phyloP scores from a whole-genome alignment of 1,140 invertebrate species.

The Aphaenogaster ashmeadi region DNA sequence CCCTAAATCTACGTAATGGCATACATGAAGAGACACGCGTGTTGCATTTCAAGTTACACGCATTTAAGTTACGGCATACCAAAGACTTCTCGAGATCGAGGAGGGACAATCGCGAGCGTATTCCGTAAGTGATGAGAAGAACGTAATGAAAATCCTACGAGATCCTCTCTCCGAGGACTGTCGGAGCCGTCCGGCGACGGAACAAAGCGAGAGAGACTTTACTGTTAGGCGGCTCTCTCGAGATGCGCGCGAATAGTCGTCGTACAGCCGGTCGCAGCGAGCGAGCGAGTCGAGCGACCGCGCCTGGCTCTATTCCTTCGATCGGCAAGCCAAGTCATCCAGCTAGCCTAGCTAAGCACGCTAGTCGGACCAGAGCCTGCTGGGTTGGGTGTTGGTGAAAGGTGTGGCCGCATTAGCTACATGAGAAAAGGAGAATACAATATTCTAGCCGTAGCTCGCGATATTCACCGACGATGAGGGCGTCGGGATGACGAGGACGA shows the following conservation, averaged over 20 bases:
- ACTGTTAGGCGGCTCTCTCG: constrained; percentile 79
- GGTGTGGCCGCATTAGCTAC: constrained; percentile 84
- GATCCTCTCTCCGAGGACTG: constrained; percentile 18
- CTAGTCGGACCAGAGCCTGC: constrained; percentile 55
- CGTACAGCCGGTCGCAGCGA: constrained; percentile 42
- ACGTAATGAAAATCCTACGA: constrained; percentile 41
- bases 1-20: neutral
- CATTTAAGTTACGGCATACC: neutral
- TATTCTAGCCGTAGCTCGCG: constrained; percentile 77
- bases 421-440: constrained; percentile 85
- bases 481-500: constrained; percentile 23
- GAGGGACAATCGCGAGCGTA: neutral
- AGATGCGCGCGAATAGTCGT: constrained; percentile 53
- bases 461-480: constrained; percentile 64
- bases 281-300: constrained; percentile 47
- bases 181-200: constrained; percentile 16
- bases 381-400: constrained; percentile 85
- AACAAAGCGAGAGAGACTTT: constrained; percentile 78
- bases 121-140: neutral
- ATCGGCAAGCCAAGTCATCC: constrained; percentile 59
- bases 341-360: constrained; percentile 52
- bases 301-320: constrained; percentile 46
- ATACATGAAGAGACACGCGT: neutral
- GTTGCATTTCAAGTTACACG: neutral
- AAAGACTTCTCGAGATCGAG: neutral